These are phyloP conservation scores for Engystomops pustulosus DNA, from an alignment of 2,113 vertebrate genomes.

Conservation along the genomic window DNA sequence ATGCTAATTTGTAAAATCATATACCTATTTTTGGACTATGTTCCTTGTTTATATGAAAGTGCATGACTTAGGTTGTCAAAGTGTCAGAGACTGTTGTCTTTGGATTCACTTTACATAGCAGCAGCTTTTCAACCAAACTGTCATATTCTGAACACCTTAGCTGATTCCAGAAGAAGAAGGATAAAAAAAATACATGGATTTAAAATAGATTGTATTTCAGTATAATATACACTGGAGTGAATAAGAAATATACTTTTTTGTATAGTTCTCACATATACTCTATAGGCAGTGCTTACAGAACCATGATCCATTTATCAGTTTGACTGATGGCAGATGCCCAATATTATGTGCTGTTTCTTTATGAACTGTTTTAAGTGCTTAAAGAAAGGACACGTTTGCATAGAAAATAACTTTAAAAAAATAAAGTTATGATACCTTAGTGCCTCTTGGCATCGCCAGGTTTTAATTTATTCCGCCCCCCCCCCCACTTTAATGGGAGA, in stretches of 20 bases:
- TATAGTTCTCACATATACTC: no score
- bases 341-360: no score
- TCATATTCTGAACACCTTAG: background rate
- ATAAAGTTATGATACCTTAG: no score
- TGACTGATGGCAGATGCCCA: no score
- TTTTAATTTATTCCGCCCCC: no score
- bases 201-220: background rate
- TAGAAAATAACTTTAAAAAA: no score
- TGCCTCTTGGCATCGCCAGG: no score
- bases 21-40: slow-evolving; percentile 27
- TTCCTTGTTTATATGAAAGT: slow-evolving; percentile 19
- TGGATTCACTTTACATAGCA: slow-evolving; percentile 21
- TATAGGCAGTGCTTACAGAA: no score
- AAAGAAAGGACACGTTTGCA: no score
- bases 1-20: slow-evolving; percentile 30
- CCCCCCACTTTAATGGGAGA: no score
- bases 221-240: background rate
- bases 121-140: slow-evolving; percentile 21
- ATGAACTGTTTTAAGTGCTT: no score
- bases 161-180: background rate
- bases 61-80: slow-evolving; percentile 16
- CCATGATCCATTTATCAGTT: no score
- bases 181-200: background rate
- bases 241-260: background rate
- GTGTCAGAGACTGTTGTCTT: slow-evolving; percentile 17